Base-by-base conservation (phyloP, 1,140 invertebrate genomes). In the Oncopodura yosiiana region DNA sequence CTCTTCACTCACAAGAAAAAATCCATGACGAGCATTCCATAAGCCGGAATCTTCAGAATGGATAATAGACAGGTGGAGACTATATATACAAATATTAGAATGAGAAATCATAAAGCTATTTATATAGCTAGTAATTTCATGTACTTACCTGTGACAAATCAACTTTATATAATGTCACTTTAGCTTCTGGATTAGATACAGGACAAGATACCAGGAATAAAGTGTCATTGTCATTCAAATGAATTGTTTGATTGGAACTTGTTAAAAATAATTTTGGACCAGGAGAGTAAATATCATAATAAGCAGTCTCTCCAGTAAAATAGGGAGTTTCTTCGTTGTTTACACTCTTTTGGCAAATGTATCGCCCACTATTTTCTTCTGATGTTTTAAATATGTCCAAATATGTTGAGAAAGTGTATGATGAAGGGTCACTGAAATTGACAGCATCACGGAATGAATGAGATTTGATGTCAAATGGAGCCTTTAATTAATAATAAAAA, bases 321-420 rank as follows among this genome's bases (percentile, higher is more conserved):
- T 1, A 37, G 3, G 16, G 26, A 42, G n/a, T n/a, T n/a, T n/a
- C n/a, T n/a, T n/a, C n/a, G n/a, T n/a, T n/a, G n/a, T n/a, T n/a
- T n/a, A n/a, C n/a, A n/a, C n/a, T n/a, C n/a, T 26, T 42, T n/a
- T 42, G 37, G 23, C 54, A 56, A 1, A 34, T 29, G 30, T 50
- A 56, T 32, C 42, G 24, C 11, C 54, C 54, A n/a, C 38, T 41
- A 38, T 51, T 49, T 24, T 39, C 16, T n/a, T 39, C 30, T 12
- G 29, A 27, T 29, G 43, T 50, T 26, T 49, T 44, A 24, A 29
- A 45, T 30, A 56, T 37, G 45, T 56, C 54, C 16, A 56, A 30
- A 26, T 18, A 3, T 2, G 49, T 30, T 9, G 46, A 50, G 41
- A 49, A 56, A 0, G 21, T 36, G 24, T 56, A 56, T 0, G 54